phyloP scores from a whole-genome alignment of 2,888 invertebrate species.

The Drosophila austrosaltans region DNA sequence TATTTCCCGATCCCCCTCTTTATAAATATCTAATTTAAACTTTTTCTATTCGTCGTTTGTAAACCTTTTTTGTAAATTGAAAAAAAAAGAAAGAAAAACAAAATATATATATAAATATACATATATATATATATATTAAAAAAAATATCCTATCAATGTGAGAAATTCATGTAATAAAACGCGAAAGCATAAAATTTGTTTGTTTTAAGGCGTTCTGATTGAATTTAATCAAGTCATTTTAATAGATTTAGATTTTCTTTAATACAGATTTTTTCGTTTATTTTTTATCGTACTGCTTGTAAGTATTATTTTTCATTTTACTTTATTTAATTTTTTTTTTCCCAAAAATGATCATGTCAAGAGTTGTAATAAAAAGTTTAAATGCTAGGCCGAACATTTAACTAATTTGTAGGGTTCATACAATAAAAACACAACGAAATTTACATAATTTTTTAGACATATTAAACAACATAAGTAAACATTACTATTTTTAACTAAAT shows the following conservation, averaged over 20 bases:
- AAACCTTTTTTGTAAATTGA: conserved; percentile 72
- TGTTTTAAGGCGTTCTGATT: conserved; percentile 53
- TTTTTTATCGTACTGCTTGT: conserved; percentile 52
- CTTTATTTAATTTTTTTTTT: conserved; percentile 15
- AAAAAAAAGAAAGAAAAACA: conserved; percentile 23
- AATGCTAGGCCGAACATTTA: not conserved
- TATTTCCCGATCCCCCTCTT: conserved; percentile 23
- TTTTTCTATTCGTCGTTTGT: conserved; percentile 72
- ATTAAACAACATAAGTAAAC: conserved; percentile 41
- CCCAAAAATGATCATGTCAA: not conserved
- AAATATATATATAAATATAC: conserved; percentile 9
- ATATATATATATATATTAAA: conserved; percentile 25
- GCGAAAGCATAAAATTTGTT: conserved; percentile 67
- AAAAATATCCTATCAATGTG: conserved; percentile 65
- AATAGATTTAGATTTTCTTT: conserved; percentile 38
- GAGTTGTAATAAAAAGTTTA: not conserved
- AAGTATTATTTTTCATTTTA: conserved; percentile 58
- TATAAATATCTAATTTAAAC: conserved; percentile 60
- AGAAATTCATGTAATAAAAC: conserved; percentile 76
- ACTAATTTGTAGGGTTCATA: conserved; percentile 1
- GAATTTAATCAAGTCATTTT: conserved; percentile 22
- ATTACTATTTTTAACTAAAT: conserved; percentile 60
- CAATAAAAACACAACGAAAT: not conserved
- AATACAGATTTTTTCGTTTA: conserved; percentile 58
- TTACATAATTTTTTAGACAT: conserved; percentile 20